Base-by-base conservation (phyloP, 1,140 invertebrate genomes). In the Cotesia glomerata region DNA sequence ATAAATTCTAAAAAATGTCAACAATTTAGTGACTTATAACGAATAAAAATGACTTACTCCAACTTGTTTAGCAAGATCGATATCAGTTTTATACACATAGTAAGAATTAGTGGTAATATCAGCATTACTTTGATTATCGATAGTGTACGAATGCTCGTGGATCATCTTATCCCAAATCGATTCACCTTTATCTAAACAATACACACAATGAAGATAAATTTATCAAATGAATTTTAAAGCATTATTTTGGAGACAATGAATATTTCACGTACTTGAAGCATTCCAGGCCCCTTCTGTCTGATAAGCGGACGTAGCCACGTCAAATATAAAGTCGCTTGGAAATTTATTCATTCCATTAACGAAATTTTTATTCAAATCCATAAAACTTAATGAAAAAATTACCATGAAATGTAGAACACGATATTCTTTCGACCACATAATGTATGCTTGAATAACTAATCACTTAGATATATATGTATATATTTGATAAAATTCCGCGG, bases 51-150 rank as follows among this genome's bases (percentile, higher is more conserved):
- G 76, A 74, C 81, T 71, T 67, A 90, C 90, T 2, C 89, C 89
- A 2, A 92, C 78, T 75, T 89, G 80, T 49, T 87, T 88, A 2
- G 93, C 79, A 58, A 90, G 82, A 49, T 88, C 80, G 0, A 94
- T 89, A 83, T 94, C 93, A 70, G 91, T 89, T 52, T 85, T 81
- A 80, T 90, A 92, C 49, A 90, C 84, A 78, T 93, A 84, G 82
- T 93, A 94, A n/a, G 91, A 93, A 80, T 93, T 90, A 74, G 89
- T 90, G 0, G 92, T 91, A 14, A 93, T 78, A 79, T 93, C 91
- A 0, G 91, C 92, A 67, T 84, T 88, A 11, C 80, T 79, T 26
- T 80, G 69, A 76, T 92, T 89, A 0, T 73, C 68, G 9, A 91
- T 88, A 14, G 79, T 87, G 13, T 88, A 80, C 11, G 88, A 85